phyloP scores from a whole-genome alignment of 2,888 invertebrate genomes.

The Athetis lepigone region DNA sequence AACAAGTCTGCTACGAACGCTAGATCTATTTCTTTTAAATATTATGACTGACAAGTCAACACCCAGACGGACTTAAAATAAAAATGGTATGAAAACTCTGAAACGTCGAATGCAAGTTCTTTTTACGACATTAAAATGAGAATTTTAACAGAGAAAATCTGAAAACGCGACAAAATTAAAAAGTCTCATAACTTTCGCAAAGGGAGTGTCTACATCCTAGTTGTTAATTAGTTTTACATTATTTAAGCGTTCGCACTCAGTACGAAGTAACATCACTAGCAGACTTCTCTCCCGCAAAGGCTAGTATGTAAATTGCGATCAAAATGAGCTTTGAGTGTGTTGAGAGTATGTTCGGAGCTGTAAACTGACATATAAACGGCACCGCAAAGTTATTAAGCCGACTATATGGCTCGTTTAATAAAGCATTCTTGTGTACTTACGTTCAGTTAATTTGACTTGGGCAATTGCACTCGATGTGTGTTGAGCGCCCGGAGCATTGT shows the following conservation, averaged over 20 bases:
- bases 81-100: conserved; percentile 25
- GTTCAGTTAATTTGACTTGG: conserved; percentile 52
- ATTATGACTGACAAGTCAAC: conserved; percentile 28
- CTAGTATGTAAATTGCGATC: conserved; percentile 50
- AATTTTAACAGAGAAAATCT: conserved; percentile 34
- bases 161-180: conserved; percentile 28
- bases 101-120: conserved; percentile 16
- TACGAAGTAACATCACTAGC: conserved; percentile 14
- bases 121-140: conserved; percentile 35
- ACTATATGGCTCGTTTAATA: conserved; percentile 54
- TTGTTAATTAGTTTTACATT: conserved; percentile 52
- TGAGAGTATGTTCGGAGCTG: conserved; percentile 48
- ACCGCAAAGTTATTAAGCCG: conserved; percentile 59
- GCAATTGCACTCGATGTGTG: conserved; percentile 53
- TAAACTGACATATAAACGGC: conserved; percentile 53
- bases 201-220: conserved; percentile 6
- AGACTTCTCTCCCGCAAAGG: conserved; percentile 27
- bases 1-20: conserved; percentile 46
- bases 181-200: conserved; percentile 10
- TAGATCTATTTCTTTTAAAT: conserved; percentile 23
- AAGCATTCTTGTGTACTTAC: conserved; percentile 52
- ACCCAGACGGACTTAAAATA: conserved; percentile 18
- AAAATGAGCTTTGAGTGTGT: conserved; percentile 55
- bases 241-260: conserved; percentile 9
- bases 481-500: conserved; percentile 38